Evolutionary conservation across 2,113 vertebrate species (phyloP).

Genomic region (Corythornis madagascariensis): DNA sequence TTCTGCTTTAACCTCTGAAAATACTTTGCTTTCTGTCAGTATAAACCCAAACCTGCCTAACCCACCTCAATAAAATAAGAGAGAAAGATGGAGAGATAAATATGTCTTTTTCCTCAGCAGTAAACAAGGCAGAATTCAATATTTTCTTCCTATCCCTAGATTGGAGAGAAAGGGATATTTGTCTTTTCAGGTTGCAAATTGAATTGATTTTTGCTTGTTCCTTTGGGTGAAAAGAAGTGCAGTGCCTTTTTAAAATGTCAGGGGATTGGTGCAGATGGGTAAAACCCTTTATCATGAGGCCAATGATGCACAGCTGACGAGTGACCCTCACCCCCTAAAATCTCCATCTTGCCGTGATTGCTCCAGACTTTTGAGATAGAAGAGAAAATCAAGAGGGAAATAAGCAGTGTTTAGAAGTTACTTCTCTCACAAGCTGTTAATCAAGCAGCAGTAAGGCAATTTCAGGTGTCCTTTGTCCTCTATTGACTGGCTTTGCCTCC

Average conservation of each 20-base stretch:
- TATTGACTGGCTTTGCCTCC: neutral
- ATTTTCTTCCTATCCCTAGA: neutral
- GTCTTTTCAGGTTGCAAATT: neutral
- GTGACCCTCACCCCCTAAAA: neutral
- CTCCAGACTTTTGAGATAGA: neutral
- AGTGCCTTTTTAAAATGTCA: conserved; percentile 8
- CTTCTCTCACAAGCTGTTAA: neutral
- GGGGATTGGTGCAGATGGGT: neutral
- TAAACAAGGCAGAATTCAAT: neutral
- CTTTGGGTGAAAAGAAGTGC: neutral
- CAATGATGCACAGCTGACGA: neutral
- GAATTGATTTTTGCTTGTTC: neutral
- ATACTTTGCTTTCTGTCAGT: neutral
- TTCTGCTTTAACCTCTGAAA: neutral
- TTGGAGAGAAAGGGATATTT: neutral
- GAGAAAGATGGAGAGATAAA: neutral
- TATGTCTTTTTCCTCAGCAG: neutral
- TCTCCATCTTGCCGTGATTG: neutral
- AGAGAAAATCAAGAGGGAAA: neutral
- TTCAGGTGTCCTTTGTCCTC: neutral
- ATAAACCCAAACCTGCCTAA: neutral
- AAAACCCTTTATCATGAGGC: neutral
- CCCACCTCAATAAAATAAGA: neutral
- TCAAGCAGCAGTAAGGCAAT: neutral
- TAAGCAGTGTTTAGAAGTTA: neutral